A percentile compares a stretch with the other conserved stretches of the same genome.
These are phyloP conservation scores for Psephotus haematonotus DNA, from an alignment of 2,113 vertebrate genomes.

Conservation along the genomic window DNA sequence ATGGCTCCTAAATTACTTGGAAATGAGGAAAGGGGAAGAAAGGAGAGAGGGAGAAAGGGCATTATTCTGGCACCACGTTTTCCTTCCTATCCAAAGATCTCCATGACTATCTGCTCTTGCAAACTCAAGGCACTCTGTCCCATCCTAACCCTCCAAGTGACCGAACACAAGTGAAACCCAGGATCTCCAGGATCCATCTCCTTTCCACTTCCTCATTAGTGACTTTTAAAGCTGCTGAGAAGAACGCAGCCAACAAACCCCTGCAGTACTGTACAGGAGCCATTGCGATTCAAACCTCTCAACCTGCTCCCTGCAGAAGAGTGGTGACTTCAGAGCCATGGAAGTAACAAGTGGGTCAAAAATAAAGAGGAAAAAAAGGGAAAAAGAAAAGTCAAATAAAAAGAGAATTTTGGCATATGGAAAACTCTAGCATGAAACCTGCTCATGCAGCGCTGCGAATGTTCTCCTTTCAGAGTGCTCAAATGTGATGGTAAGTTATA, in stretches of 20 bases:
- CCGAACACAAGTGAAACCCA: not conserved
- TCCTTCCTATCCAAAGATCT: not conserved
- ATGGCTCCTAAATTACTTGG: not conserved
- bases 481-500: not conserved
- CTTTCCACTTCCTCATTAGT: not conserved
- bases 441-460: not conserved
- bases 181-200: not conserved
- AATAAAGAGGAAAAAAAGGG: not conserved
- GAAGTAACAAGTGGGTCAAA: not conserved
- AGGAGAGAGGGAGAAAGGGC: not conserved
- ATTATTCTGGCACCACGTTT: not conserved
- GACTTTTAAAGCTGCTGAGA: not conserved
- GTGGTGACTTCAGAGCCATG: not conserved
- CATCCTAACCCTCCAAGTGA: not conserved
- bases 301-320: not conserved
- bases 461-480: not conserved
- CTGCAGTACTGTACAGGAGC: not conserved
- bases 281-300: not conserved
- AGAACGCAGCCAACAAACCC: not conserved
- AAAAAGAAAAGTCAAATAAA: not conserved
- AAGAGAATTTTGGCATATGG: not conserved
- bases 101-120: not conserved
- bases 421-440: not conserved
- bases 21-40: not conserved
- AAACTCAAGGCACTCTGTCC: not conserved